A percentile compares a stretch with the other conserved stretches of the same genome.
These are phyloP conservation scores for Plecotus auritus DNA, from an alignment of 2,113 vertebrate genomes.

Conservation along the genomic window DNA sequence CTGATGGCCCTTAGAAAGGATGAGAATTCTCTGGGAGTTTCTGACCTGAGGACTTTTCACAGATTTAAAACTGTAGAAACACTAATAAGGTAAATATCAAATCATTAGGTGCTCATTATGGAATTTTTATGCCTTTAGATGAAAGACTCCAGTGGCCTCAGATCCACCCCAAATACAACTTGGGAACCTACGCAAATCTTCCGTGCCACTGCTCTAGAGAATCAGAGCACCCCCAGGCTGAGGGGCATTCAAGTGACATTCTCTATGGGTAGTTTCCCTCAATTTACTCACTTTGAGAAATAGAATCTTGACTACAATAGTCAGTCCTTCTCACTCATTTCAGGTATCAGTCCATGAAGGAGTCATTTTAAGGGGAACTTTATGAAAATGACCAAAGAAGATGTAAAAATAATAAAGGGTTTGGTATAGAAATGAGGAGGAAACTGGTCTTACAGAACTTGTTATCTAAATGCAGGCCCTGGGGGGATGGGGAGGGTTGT, in stretches of 20 bases:
- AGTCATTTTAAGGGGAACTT: neutral
- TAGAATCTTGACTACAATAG: fast-evolving
- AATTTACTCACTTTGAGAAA: neutral
- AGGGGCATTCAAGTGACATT: neutral
- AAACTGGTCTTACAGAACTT: no score
- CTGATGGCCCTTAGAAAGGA: neutral
- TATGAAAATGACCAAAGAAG: neutral
- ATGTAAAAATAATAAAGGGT: no score
- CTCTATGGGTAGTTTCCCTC: neutral
- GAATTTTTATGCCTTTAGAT: no score
- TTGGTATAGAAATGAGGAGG: no score
- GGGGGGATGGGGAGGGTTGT: no score
- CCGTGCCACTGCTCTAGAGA: neutral
- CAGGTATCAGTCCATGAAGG: neutral
- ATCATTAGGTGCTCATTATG: neutral
- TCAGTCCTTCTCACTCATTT: neutral
- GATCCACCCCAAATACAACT: neutral
- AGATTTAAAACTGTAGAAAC: neutral
- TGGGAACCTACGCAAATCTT: fast-evolving
- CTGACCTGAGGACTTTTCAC: neutral
- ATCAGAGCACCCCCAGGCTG: fast-evolving
- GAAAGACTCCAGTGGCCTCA: neutral
- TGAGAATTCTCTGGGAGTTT: neutral
- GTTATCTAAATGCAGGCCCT: no score
- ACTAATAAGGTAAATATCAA: no score